A percentile compares a stretch with the other conserved stretches of the same genome.
phyloP scores from a whole-genome alignment of 2,113 vertebrate genomes.

The Gnathonemus longibarbis region DNA sequence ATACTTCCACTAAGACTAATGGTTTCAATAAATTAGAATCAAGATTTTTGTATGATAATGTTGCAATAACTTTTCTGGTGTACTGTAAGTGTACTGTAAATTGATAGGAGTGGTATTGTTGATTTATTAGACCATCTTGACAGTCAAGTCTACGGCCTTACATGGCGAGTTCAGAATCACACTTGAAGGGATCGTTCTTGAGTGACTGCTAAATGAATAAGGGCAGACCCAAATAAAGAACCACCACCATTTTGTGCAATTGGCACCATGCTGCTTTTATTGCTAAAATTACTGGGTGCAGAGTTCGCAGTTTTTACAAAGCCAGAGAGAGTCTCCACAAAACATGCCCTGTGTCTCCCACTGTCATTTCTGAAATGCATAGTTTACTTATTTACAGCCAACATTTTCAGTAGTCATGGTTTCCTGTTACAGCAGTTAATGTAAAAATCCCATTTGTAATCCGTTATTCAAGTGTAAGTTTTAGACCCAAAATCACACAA shows the following conservation, averaged over 20 bases:
- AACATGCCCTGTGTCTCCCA: constrained; percentile 56
- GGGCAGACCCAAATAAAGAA: not conserved
- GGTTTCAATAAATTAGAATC: not conserved
- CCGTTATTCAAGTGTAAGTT: not conserved
- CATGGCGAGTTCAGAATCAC: not conserved
- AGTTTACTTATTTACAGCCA: constrained; percentile 54
- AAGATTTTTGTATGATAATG: not conserved
- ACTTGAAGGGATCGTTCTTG: not conserved
- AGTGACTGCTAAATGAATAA: not conserved
- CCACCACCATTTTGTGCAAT: constrained; percentile 27
- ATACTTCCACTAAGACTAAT: not conserved
- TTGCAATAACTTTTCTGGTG: not conserved
- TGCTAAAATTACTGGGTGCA: constrained; percentile 57
- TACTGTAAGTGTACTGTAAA: not conserved
- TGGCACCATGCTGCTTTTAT: constrained; percentile 77
- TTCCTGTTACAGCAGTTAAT: constrained; percentile 26
- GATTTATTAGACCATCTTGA: not conserved
- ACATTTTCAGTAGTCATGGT: constrained; percentile 35
- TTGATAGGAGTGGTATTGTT: not conserved
- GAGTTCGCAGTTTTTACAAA: constrained; percentile 55
- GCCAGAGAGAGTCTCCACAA: constrained; percentile 58
- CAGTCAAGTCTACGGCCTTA: not conserved
- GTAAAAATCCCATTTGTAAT: not conserved
- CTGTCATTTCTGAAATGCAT: constrained; percentile 57
- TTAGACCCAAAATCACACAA: constrained; percentile 1